These are phyloP conservation scores for Ricordea florida DNA, from an alignment of 92 coral and sea anemone species.

Conservation along the genomic window DNA sequence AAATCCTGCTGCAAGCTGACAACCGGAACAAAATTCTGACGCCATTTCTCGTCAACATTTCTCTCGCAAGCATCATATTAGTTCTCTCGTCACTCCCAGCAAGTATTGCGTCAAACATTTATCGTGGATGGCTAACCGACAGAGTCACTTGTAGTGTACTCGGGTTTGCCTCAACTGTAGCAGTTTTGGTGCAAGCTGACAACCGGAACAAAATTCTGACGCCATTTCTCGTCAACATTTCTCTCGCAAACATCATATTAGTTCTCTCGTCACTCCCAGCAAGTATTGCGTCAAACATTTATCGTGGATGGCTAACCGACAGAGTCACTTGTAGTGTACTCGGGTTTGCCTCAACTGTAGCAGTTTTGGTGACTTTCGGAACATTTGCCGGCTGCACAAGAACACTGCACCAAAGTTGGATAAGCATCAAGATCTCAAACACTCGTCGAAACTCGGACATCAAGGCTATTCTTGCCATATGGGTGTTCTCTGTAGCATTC, in stretches of 20 bases:
- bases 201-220: constrained; percentile 1
- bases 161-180: neutral
- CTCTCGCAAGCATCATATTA: neutral
- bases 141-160: neutral
- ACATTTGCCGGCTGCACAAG: neutral
- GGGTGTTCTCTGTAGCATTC: neutral
- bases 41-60: constrained; percentile 1
- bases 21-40: constrained; percentile 1
- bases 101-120: neutral
- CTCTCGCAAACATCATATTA: neutral
- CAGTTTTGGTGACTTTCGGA: neutral
- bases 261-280: neutral
- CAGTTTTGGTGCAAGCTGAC: neutral
- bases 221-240: constrained; percentile 1
- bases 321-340: neutral
- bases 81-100: neutral
- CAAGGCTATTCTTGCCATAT: neutral
- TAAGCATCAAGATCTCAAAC: neutral
- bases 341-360: neutral
- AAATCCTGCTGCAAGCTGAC: neutral
- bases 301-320: neutral
- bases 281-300: neutral
- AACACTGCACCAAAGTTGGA: neutral
- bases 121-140: neutral
- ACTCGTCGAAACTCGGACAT: neutral